Conservation (phyloP, 1,140 invertebrate species). For the Rhopalosiphum padi region DNA sequence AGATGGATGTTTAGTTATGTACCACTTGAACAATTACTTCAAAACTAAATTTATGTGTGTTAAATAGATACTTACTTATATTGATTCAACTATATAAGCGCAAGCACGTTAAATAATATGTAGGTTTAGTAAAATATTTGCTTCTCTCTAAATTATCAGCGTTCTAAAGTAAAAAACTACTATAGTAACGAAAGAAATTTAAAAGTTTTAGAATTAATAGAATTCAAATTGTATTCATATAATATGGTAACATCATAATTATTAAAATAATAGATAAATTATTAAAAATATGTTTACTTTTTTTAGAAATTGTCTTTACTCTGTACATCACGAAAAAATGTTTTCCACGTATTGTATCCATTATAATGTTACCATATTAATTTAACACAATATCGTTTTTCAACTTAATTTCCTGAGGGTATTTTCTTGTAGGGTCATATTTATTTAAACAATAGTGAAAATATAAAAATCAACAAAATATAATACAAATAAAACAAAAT, state of each 20-base stretch:
- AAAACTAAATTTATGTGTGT: too few species aligned
- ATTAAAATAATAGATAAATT: not conserved
- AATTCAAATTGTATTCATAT: not conserved
- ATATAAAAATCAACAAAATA: not conserved
- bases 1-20: too few species aligned
- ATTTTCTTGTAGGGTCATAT: not conserved
- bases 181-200: not conserved
- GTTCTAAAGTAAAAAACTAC: not conserved
- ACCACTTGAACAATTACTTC: too few species aligned
- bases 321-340: not conserved
- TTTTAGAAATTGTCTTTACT: not conserved
- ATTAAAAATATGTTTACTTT: not conserved
- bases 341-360: not conserved
- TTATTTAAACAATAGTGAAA: not conserved
- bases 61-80: not conserved
- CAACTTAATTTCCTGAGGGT: not conserved
- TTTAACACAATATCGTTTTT: not conserved
- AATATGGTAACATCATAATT: not conserved
- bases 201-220: not conserved
- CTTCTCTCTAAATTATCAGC: not conserved
- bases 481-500: not conserved
- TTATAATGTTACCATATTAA: not conserved
- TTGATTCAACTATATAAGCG: not conserved
- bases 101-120: not conserved
- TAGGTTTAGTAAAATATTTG: too few species aligned